A percentile compares a stretch with the other conserved stretches of the same genome.
These are phyloP conservation scores for Dasyornis broadbenti DNA, from an alignment of 2,113 vertebrate genomes.

Conservation along the genomic window DNA sequence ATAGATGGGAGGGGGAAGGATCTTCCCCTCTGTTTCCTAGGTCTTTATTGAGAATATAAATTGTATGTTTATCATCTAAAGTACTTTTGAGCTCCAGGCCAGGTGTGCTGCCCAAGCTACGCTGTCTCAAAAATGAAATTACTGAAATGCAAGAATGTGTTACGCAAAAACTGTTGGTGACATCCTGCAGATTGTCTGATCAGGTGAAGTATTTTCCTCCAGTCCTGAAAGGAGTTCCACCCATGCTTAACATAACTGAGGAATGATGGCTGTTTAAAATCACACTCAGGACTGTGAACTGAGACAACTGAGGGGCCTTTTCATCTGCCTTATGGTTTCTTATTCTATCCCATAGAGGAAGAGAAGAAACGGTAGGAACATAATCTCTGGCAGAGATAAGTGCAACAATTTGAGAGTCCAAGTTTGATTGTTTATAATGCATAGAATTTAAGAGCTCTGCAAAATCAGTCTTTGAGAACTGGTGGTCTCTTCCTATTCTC, in stretches of 20 bases:
- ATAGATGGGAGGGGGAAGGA: background rate
- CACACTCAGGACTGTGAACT: background rate
- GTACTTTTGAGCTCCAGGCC: background rate
- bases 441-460: background rate
- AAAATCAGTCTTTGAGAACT: background rate
- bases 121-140: background rate
- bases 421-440: background rate
- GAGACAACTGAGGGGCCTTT: background rate
- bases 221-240: background rate
- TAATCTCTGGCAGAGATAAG: background rate
- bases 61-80: background rate
- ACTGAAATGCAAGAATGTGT: background rate
- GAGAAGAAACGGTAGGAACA: background rate
- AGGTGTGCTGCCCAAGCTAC: background rate
- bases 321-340: background rate
- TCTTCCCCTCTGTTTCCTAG: background rate
- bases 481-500: background rate
- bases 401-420: background rate
- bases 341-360: background rate
- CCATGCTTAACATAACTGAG: background rate
- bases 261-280: background rate
- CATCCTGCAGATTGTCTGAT: background rate
- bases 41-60: background rate
- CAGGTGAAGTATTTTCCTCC: background rate
- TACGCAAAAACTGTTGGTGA: background rate